Evolutionary conservation across 1,140 invertebrate genomes (phyloP), one percentile per base, ranked within the genome.

Genomic region (Euwallacea similis): DNA sequence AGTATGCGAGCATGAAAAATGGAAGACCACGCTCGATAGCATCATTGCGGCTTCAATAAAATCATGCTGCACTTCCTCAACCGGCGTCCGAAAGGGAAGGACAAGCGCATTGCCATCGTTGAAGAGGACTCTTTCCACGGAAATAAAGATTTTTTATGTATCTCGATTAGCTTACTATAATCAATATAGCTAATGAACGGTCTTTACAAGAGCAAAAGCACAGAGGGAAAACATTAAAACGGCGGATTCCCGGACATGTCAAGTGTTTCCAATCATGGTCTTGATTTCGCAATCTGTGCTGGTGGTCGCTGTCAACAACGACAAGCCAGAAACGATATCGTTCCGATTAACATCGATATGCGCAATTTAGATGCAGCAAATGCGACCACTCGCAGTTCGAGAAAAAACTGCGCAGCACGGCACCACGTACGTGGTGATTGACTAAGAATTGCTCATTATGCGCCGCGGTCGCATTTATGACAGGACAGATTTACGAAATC

Each of bases 361-460:
- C 65, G 65, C 65, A 67, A 67, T 67, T 67, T 67, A 67, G 65
- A 67, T 67, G 54, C 65, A 59, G 42, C 54, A 67, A 59, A 59
- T 44, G 65, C 55, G 42, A 42, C 10, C 47, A 43, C 7, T 50
- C 50, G 47, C 21, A 8, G 41, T 7, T 16, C n/a, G 42, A 41
- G 9, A 58, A 67, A 67, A 67, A 50, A 67, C 43, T 55, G 55
- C 54, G 54, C 54, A 59, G 65, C 65, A 67, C n/a, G 65, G 55
- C 65, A 67, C 65, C 65, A 54, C 41, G 65, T 67, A 59, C 65
- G 65, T 59, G 65, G 42, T 59, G 65, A 67, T 67, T 59, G 65
- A 67, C 65, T 67, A 42, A 43, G 65, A 67, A 67, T 67, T 67
- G 65, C 65, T 67, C 65, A 67, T 67, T 67, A 67, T 67, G 47